Evolutionary conservation across 2,113 vertebrate genomes (phyloP), one percentile per base, ranked within the genome.

Genomic region (Probosciger aterrimus): DNA sequence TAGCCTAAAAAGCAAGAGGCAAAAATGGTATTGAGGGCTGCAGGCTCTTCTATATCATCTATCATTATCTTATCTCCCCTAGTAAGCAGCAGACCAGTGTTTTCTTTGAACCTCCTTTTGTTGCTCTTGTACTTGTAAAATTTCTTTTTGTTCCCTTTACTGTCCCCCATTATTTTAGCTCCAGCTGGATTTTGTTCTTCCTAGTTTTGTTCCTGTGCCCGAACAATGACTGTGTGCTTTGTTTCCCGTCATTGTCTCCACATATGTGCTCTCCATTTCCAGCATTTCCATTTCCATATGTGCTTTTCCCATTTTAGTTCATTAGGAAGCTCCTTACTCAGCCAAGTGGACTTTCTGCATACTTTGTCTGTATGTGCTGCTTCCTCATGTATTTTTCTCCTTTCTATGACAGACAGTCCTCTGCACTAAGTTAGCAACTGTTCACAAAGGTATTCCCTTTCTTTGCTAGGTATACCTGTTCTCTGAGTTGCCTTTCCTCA

Each of bases 301-400:
- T 91, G 73, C 47, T 88, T 94, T 95, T 90, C 67, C 63, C 62
- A 73, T 93, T 91, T 90, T 59, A 71, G 43, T 84, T 93, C n/a
- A 53, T 79, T 68, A 85, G 50, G 62, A 91, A 90, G 44, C 70
- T 87, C 30, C 18, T 82, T 82, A 37, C 39, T 91, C 31, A 63
- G 43, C 50, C 22, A 63, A 63, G 22, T 75, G 60, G n/a, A 67
- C 57, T 10, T 84, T 94, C 70, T 79, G 27, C 62, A n/a, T 90
- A 33, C 57, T 47, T 79, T 55, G 8, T 69, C 57, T 5, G 0
- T 82, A 30, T 76, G 27, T 85, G 35, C 47, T 55, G 10, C 59
- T 74, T 83, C 33, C 33, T 88, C 30, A 14, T 25, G 3, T 83
- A 11, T 70, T 44, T 74, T 41, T 69, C 65, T 15, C n/a, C 87